Percentiles rank a stretch among this genome's conserved stretches.
Evolutionary conservation across 2,888 invertebrate genomes (phyloP).

Genomic region (Ceraclea dissimilis): DNA sequence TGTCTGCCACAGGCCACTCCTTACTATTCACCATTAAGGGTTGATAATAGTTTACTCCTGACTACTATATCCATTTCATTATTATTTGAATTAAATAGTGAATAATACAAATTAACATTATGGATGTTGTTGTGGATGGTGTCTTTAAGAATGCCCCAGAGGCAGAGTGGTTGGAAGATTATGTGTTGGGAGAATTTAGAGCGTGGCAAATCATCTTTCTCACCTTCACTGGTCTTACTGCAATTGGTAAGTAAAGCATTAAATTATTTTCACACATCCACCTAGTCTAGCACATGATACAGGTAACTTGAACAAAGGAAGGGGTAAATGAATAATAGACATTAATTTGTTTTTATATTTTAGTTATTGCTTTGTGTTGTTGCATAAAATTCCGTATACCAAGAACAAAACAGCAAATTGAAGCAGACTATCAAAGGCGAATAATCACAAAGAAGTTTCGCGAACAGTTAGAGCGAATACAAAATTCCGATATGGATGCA

Average conservation of each 20-base stretch:
- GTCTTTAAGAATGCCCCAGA: slow-evolving; percentile 43
- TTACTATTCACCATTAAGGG: slow-evolving; percentile 7
- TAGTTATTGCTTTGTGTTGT: slow-evolving; percentile 82
- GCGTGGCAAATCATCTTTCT: slow-evolving; percentile 78
- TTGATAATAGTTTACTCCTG: too few relatives aligned
- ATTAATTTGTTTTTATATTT: slow-evolving; percentile 26
- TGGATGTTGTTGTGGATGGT: slow-evolving; percentile 40
- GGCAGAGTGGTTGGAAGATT: slow-evolving; percentile 67
- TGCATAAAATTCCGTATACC: slow-evolving; percentile 88
- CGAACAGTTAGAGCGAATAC: slow-evolving; percentile 70
- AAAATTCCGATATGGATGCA: slow-evolving; percentile 79
- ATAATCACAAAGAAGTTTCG: slow-evolving; percentile 77
- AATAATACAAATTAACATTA: too few relatives aligned
- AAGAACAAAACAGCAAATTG: slow-evolving; percentile 90
- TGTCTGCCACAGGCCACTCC: slow-evolving; percentile 13
- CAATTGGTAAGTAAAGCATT: slow-evolving; percentile 47
- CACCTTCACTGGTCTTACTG: slow-evolving; percentile 54
- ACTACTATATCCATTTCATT: too few relatives aligned
- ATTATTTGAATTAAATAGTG: neutral
- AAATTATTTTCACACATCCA: slow-evolving; percentile 3
- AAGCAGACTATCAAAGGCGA: slow-evolving; percentile 82
- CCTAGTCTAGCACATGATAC: too few relatives aligned
- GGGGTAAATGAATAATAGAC: too few relatives aligned
- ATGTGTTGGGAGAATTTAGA: slow-evolving; percentile 60
- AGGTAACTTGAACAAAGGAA: too few relatives aligned